A percentile compares a stretch with the other conserved stretches of the same genome.
phyloP scores from a whole-genome alignment of 2,797 vertebrate species.

The Peromyscus aztecus region DNA sequence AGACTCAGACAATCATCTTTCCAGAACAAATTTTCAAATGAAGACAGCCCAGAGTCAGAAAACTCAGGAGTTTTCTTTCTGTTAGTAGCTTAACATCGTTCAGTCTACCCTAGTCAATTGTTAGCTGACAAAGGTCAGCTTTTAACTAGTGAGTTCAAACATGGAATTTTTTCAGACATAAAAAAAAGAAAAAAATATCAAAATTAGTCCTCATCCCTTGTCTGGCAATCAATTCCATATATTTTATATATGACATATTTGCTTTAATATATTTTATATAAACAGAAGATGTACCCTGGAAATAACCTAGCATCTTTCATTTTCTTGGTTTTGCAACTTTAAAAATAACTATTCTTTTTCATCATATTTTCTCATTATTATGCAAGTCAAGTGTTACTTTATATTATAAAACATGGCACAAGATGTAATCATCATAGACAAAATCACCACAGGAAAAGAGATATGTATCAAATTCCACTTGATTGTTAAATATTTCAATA shows the following conservation, averaged over 20 bases:
- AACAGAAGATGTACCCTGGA: slow-evolving; percentile 34
- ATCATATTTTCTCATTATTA: slow-evolving; percentile 76
- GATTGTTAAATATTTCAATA: slow-evolving; percentile 53
- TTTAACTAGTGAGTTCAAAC: slow-evolving; percentile 36
- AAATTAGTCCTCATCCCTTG: slow-evolving; percentile 28
- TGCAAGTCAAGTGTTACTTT: background rate
- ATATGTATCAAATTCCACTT: background rate
- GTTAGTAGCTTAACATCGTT: background rate
- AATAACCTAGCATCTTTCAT: background rate
- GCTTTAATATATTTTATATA: slow-evolving; percentile 79
- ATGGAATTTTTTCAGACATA: background rate
- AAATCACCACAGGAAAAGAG: slow-evolving; percentile 2
- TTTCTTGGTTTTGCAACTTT: slow-evolving; percentile 76
- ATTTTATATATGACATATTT: slow-evolving; percentile 70
- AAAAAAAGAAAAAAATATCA: slow-evolving; percentile 27
- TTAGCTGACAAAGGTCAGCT: slow-evolving; percentile 20
- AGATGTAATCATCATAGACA: slow-evolving; percentile 1
- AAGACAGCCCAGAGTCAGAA: background rate
- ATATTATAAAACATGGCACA: background rate
- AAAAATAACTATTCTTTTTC: slow-evolving; percentile 74
- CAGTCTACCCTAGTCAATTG: background rate
- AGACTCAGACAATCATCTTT: slow-evolving; percentile 31
- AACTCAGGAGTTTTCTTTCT: background rate
- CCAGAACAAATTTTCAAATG: background rate
- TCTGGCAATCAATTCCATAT: background rate